Conservation (phyloP, 2,888 invertebrate species). For the Mayetiola destructor region DNA sequence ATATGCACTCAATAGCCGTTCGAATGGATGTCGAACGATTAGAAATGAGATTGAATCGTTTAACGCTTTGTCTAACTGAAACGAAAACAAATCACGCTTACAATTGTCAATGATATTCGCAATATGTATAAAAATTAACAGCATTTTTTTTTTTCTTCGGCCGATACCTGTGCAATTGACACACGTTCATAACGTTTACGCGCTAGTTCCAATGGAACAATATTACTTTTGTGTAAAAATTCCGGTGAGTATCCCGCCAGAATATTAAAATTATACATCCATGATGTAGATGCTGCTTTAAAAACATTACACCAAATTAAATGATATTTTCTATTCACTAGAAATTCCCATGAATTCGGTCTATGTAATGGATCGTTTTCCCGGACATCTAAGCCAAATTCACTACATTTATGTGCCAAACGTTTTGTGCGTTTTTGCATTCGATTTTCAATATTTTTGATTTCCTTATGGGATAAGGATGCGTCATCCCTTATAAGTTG, state of each 20-base stretch:
- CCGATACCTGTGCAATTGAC: constrained; percentile 35
- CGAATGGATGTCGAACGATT: constrained; percentile 69
- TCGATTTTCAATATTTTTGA: constrained; percentile 32
- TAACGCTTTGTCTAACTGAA: constrained; percentile 52
- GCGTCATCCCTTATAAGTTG: constrained; percentile 8
- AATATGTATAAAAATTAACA: neutral
- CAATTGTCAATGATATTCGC: neutral
- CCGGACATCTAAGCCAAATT: constrained; percentile 30
- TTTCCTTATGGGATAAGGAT: constrained; percentile 30
- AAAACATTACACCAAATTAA: constrained; percentile 75
- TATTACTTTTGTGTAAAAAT: constrained; percentile 60
- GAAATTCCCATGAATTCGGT: constrained; percentile 74
- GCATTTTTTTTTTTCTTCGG: neutral
- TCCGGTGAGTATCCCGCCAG: constrained; percentile 68
- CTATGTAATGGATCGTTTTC: constrained; percentile 38
- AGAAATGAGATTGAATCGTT: constrained; percentile 65
- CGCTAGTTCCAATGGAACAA: constrained; percentile 63
- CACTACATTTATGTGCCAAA: constrained; percentile 31
- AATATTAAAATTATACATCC: constrained; percentile 83
- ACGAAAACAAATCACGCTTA: neutral
- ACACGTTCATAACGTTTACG: constrained; percentile 67
- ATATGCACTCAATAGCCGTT: constrained; percentile 65
- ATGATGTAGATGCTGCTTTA: constrained; percentile 76
- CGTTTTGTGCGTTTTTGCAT: constrained; percentile 33
- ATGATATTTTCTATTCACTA: constrained; percentile 64